These are phyloP conservation scores for Salvelinus fontinalis DNA, from an alignment of 2,113 vertebrate species.

Conservation along the genomic window DNA sequence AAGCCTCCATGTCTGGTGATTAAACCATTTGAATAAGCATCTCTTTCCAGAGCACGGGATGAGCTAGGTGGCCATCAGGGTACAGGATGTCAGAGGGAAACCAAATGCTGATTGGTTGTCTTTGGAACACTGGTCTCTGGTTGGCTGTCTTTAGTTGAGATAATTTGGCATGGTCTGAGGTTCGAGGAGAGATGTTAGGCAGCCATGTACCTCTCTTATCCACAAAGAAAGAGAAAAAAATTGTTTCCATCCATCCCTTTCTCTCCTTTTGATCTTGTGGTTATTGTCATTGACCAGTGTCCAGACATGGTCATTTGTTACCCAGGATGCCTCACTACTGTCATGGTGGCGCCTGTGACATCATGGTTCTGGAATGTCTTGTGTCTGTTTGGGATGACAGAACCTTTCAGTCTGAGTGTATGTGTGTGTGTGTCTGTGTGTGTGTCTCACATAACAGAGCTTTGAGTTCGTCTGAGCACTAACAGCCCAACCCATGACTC, in stretches of 20 bases:
- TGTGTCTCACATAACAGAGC: conserved; percentile 25
- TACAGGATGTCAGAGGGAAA: conserved; percentile 50
- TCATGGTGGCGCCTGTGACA: conserved; percentile 22
- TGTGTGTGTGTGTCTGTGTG: conserved; percentile 9
- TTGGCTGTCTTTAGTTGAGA: conserved; percentile 32
- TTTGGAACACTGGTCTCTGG: not conserved
- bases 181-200: conserved; percentile 7
- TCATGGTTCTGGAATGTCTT: conserved; percentile 9
- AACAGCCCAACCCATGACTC: conserved; percentile 42
- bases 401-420: conserved; percentile 2
- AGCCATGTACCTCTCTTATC: not conserved
- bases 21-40: conserved; percentile 56
- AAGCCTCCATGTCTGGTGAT: conserved; percentile 56
- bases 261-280: conserved; percentile 31
- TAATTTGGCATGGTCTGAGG: conserved; percentile 23
- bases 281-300: conserved; percentile 33
- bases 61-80: conserved; percentile 61
- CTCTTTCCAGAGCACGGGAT: conserved; percentile 57
- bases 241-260: not conserved
- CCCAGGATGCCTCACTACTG: conserved; percentile 23
- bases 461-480: conserved; percentile 4
- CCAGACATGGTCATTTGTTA: not conserved
- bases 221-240: conserved; percentile 10
- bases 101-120: conserved; percentile 2
- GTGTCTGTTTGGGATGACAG: conserved; percentile 21